Evolutionary conservation across 2,113 vertebrate species (phyloP).

Genomic region (Rhagologus leucostigma): DNA sequence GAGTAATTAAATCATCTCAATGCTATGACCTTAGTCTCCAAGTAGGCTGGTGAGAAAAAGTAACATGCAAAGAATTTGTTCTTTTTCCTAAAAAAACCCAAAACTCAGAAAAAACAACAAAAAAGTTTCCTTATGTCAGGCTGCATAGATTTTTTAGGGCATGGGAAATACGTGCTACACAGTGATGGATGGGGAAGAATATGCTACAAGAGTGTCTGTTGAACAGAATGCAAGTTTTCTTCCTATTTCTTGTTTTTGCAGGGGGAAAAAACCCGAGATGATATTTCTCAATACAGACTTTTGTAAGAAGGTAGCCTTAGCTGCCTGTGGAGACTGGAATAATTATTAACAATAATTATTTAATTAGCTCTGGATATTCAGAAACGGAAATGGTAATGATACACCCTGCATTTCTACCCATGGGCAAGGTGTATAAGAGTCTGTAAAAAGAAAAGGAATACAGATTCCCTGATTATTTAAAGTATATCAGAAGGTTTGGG

Average conservation of each 20-base stretch:
- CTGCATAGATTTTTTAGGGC: neutral
- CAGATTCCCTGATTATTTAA: constrained; percentile 26
- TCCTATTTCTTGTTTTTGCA: neutral
- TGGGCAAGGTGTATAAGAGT: neutral
- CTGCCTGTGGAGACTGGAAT: neutral
- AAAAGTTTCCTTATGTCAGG: neutral
- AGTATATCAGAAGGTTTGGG: constrained; percentile 4
- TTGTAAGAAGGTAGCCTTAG: neutral
- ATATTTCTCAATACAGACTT: neutral
- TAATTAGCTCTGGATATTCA: constrained; percentile 27
- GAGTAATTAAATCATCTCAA: neutral
- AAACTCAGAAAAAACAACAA: neutral
- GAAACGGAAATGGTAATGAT: neutral
- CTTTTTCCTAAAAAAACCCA: neutral
- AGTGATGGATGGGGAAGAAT: neutral
- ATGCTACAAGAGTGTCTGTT: neutral
- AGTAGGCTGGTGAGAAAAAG: neutral
- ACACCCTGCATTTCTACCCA: neutral
- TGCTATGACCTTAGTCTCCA: neutral
- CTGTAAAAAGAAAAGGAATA: neutral
- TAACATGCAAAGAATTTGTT: neutral
- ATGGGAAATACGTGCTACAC: neutral
- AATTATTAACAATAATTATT: constrained; percentile 39
- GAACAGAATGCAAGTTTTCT: neutral
- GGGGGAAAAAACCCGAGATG: fast-evolving